Conservation (phyloP, 2,113 vertebrate species). For the Ornithorhynchus anatinus region DNA sequence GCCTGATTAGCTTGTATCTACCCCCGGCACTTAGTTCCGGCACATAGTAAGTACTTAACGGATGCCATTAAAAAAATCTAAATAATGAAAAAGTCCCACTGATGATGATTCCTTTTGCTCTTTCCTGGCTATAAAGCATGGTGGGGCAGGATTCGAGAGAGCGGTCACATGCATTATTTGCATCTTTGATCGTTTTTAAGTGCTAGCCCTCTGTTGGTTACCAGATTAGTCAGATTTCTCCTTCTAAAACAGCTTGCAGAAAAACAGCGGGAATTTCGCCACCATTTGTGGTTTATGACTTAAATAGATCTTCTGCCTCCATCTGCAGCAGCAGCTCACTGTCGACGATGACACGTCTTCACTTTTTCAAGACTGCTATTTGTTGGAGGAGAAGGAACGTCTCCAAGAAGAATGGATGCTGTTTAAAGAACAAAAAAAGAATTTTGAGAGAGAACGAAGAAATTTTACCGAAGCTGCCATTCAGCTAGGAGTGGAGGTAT, state of each 20-base stretch:
- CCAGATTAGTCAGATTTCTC: no score
- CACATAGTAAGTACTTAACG: no score
- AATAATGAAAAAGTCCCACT: no score
- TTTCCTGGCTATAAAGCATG: no score
- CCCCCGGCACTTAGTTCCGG: no score
- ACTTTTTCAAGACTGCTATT: slow-evolving; percentile 89
- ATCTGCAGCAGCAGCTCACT: slow-evolving; percentile 85
- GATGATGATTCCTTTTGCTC: no score
- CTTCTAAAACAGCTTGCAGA: background rate
- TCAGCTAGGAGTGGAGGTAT: slow-evolving; percentile 90
- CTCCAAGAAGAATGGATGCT: slow-evolving; percentile 93
- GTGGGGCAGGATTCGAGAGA: no score
- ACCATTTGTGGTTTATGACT: background rate
- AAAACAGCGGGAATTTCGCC: background rate
- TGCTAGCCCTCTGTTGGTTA: no score
- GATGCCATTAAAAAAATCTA: no score
- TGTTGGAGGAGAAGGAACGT: slow-evolving; percentile 92
- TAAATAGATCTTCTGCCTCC: background rate
- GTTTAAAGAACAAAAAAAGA: slow-evolving; percentile 92
- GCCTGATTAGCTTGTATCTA: no score
- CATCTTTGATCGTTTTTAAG: no score
- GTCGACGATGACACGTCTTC: slow-evolving; percentile 89
- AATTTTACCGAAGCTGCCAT: slow-evolving; percentile 97
- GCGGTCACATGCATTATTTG: no score
- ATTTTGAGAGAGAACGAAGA: slow-evolving; percentile 91